phyloP scores from a whole-genome alignment of 2,797 vertebrate species.

The Aeoliscus strigatus region DNA sequence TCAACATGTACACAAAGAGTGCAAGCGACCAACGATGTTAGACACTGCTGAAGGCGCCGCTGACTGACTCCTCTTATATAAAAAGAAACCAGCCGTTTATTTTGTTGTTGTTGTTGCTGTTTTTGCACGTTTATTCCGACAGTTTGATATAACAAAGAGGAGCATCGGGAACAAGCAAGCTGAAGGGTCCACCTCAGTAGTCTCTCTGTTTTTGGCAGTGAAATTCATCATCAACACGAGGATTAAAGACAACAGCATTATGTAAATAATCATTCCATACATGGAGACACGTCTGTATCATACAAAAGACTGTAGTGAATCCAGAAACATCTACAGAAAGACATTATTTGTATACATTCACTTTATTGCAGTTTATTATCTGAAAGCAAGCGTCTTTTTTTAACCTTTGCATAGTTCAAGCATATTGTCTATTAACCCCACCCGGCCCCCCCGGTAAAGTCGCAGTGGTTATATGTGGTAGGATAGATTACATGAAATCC shows the following conservation, averaged over 20 bases:
- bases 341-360: conserved; percentile 70
- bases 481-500: conserved; percentile 48
- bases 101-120: too few species aligned
- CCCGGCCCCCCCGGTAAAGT: conserved; percentile 48
- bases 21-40: too few species aligned
- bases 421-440: conserved; percentile 58
- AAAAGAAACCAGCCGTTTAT: too few species aligned
- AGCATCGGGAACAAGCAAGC: conserved; percentile 3
- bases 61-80: too few species aligned
- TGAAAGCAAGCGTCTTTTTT: conserved; percentile 70
- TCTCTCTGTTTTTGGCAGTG: conserved; percentile 52
- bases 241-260: conserved; percentile 29
- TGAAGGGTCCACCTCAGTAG: conserved; percentile 25
- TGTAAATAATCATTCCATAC: conserved; percentile 32
- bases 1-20: too few species aligned
- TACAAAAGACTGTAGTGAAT: conserved; percentile 48
- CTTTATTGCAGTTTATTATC: conserved; percentile 75
- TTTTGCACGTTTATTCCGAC: conserved; percentile 46
- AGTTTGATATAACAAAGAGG: conserved; percentile 38
- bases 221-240: conserved; percentile 34
- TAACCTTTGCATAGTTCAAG: conserved; percentile 76
- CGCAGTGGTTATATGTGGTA: conserved; percentile 55
- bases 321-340: conserved; percentile 54
- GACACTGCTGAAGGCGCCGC: too few species aligned
- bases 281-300: conserved; percentile 28